These are phyloP conservation scores for Sisyra nigra DNA, from an alignment of 2,888 invertebrate genomes.

Conservation along the genomic window DNA sequence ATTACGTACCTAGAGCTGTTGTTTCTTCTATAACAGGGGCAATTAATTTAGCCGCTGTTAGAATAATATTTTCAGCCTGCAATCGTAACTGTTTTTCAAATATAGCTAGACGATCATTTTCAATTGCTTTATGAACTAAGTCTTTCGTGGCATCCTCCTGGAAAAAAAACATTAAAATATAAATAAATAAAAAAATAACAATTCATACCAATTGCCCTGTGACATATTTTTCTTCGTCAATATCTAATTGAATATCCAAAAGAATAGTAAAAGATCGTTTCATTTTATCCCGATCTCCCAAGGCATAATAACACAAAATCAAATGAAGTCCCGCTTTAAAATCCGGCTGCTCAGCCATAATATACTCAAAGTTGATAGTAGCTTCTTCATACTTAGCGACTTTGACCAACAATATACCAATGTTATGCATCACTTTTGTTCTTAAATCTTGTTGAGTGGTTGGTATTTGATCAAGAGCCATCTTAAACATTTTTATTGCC, in stretches of 20 bases:
- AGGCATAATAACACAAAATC: conserved; percentile 73
- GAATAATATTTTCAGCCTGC: conserved; percentile 65
- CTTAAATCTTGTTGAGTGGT: conserved; percentile 85
- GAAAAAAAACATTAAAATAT: neutral
- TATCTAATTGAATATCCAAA: conserved; percentile 70
- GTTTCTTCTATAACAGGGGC: conserved; percentile 64
- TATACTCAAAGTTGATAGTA: conserved; percentile 91
- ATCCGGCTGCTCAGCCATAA: conserved; percentile 90
- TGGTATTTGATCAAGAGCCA: conserved; percentile 95
- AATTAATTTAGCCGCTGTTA: conserved; percentile 78
- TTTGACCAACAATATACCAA: conserved; percentile 83
- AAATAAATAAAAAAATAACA: neutral
- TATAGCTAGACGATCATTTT: conserved; percentile 57
- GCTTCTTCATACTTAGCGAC: conserved; percentile 96
- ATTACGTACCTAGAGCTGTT: conserved; percentile 39
- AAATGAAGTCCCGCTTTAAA: conserved; percentile 61
- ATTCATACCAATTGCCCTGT: conserved; percentile 16
- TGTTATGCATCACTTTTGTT: conserved; percentile 96
- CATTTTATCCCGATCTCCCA: conserved; percentile 86
- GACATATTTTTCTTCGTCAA: conserved; percentile 59
- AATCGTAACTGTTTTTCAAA: conserved; percentile 53
- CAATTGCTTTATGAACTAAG: conserved; percentile 49
- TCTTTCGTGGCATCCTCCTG: conserved; percentile 6
- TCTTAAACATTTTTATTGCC: conserved; percentile 93
- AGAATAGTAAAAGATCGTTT: conserved; percentile 81